Evolutionary conservation across 2,888 invertebrate species (phyloP), one percentile per base, ranked within the genome.

Genomic region (Drosophila hamatofila): DNA sequence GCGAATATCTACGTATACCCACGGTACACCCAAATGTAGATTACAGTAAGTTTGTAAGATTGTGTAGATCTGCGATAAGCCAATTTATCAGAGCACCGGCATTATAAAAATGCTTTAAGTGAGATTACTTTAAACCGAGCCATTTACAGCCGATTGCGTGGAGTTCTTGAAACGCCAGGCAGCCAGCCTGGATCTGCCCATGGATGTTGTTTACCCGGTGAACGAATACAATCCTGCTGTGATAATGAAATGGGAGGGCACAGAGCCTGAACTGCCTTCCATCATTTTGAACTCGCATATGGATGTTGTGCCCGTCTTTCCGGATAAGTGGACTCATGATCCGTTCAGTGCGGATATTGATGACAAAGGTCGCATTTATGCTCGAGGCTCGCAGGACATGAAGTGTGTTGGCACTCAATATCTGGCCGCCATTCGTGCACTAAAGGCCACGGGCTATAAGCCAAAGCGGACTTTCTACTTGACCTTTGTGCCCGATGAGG

Each of bases 241-340:
- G 42, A 93, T 98, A 27, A 94, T 98, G 89, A 97, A 97, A 72
- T 96, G 97, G 95, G 80, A 90, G 61, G 98, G 99, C 42, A 93
- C 93, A 0, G 94, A 97, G 58, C 96, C 97, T 0, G 91, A 94
- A 0, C 93, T 96, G 48, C 95, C 96, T 1, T 94, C 96, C 11
- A 94, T 99, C 72, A 93, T 98, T 86, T 94, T 99, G 30, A 98
- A 98, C 92, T 97, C 98, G 8, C 98, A 99, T 91, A 98, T 97
- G 94, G 99, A 99, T 92, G 98, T 99, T 1, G 98, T 99, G 0
- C 96, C 97, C 11, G 98, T 97, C 0, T 96, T 95, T 90, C 94
- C 95, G 78, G 96, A 98, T 39, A 96, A 96, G 89, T 99, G 99
- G 99, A 96, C 95, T 0, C 95, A 97, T 91, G 96, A 97, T 41